Evolutionary conservation across 2,888 invertebrate species (phyloP).

Genomic region (Ischnura elegans): DNA sequence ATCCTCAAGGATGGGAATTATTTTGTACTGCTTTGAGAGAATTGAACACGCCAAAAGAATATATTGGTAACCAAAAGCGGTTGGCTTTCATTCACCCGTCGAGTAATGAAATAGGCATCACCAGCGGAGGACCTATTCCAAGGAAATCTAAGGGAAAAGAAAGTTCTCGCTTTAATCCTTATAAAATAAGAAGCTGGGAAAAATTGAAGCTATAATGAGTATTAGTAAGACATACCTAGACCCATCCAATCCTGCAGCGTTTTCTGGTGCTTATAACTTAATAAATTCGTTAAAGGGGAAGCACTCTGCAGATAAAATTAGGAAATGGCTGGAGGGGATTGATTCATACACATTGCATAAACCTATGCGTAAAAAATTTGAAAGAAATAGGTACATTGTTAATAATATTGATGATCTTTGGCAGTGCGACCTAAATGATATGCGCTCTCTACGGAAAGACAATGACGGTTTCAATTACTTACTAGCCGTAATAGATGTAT

Average conservation of each 20-base stretch:
- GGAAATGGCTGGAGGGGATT: conserved; percentile 69
- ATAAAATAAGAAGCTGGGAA: not conserved
- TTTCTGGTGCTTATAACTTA: not conserved
- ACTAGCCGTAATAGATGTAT: conserved; percentile 37
- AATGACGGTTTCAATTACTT: not conserved
- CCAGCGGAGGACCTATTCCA: no score
- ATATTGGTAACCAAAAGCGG: conserved; percentile 40
- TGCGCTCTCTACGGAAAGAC: not conserved
- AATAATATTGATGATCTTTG: conserved; percentile 72
- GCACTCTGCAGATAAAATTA: not conserved
- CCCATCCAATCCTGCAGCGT: not conserved
- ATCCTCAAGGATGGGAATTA: not conserved
- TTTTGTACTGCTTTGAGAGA: not conserved
- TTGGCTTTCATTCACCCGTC: not conserved
- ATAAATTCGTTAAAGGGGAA: conserved; percentile 36
- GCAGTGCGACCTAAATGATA: no score
- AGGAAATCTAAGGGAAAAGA: no score
- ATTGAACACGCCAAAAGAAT: not conserved
- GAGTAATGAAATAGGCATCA: no score
- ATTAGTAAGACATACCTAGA: not conserved
- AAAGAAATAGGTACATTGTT: conserved; percentile 70
- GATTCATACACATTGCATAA: conserved; percentile 69
- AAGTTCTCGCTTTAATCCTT: not conserved
- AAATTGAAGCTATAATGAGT: not conserved
- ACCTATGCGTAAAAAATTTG: conserved; percentile 57